Base-by-base conservation (phyloP, 1,140 invertebrate species). In the Asbolus verrucosus region DNA sequence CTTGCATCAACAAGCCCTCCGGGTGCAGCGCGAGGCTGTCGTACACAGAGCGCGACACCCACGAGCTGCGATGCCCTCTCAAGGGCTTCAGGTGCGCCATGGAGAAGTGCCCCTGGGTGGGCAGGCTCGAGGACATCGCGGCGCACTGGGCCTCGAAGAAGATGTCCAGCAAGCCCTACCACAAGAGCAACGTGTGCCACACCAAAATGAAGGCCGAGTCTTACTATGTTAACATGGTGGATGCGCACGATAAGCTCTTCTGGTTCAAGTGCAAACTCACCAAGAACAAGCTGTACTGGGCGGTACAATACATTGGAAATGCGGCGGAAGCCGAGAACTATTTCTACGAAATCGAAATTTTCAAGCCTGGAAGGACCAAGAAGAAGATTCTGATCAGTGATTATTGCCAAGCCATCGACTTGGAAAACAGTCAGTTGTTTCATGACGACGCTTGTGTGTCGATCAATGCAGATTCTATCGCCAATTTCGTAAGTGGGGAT, bases 81-180 rank as follows among this genome's bases (percentile, higher is more conserved):
- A 63, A 65, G 27, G 65, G 65, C 2, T 68, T 67, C 16, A 59
- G 60, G 50, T 73, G 72, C 41, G 43, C 65, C 6, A 63, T 71
- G 65, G 27, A 59, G 4, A 50, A 69, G 21, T 73, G 72, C 33
- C 8, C 30, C 0, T 73, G 69, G 69, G 31, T 60, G 5, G 72
- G 72, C 15, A 71, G 21, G 9, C 18, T 65, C 2, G 62, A 68
- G 16, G 69, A 73, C n/a, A 9, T 73, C 1, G 9, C 16, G 0
- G 30, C 65, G 13, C 72, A 73, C 38, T 73, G 72, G 72, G 43
- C 50, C 6, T 66, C 63, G 11, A 73, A 73, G 31, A 67, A 70
- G 50, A 54, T 46, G 13, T 38, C 63, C 27, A 70, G 19, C 30
- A 70, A 70, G 46, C 62, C 68, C 6, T 73, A 73, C 41, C 33